Conservation (phyloP, 2,797 vertebrate genomes). For the Peromyscus aztecus region DNA sequence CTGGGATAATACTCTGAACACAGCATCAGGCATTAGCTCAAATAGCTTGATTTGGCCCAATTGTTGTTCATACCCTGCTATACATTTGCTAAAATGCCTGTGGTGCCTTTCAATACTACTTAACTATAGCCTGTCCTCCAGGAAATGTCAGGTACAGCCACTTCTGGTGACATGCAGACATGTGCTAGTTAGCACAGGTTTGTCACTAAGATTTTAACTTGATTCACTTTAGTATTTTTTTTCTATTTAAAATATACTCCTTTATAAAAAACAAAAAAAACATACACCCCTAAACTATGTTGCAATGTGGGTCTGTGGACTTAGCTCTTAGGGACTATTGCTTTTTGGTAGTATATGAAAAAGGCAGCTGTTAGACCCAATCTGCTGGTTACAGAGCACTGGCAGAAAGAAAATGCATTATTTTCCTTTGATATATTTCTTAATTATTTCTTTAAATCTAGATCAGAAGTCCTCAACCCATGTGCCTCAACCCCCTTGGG, state of each 20-base stretch:
- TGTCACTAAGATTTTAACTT: conserved; percentile 77
- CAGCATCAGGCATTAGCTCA: conserved; percentile 81
- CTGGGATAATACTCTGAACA: conserved; percentile 70
- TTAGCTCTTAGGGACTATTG: background rate
- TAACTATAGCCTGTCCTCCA: conserved; percentile 82
- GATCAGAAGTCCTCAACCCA: background rate
- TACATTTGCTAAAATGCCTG: conserved; percentile 75
- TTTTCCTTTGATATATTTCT: background rate
- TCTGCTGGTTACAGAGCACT: background rate
- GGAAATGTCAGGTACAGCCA: conserved; percentile 75
- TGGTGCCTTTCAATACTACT: conserved; percentile 77
- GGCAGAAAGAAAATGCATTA: background rate
- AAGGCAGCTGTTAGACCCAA: background rate
- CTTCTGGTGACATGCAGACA: conserved; percentile 74
- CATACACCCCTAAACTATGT: background rate
- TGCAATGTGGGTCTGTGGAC: background rate
- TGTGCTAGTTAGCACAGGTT: conserved; percentile 75
- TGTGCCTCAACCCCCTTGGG: background rate
- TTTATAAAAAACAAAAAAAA: conserved; percentile 2
- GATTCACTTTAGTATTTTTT: conserved; percentile 33
- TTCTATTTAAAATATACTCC: conserved; percentile 10
- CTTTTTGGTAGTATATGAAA: conserved; percentile 40
- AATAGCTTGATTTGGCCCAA: conserved; percentile 79
- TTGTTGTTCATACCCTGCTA: conserved; percentile 73
- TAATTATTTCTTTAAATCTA: background rate